phyloP scores from a whole-genome alignment of 2,888 invertebrate genomes.

The Aquatica leii region DNA sequence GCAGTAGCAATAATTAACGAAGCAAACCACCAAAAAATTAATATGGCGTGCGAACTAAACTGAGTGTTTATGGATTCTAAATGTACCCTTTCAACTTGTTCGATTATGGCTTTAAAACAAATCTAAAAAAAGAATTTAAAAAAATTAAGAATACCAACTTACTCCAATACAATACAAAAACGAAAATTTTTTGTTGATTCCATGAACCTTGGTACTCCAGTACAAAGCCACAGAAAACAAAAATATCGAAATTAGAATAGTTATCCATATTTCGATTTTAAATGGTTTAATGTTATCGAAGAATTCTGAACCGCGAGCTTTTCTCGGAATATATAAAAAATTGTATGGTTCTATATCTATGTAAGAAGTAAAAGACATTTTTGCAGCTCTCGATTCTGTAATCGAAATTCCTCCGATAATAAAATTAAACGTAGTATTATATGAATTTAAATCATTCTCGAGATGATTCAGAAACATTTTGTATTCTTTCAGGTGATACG shows the following conservation, averaged over 20 bases:
- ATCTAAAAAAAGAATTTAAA: constrained; percentile 22
- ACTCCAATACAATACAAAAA: background rate
- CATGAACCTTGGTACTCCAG: background rate
- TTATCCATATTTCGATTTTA: constrained; percentile 6
- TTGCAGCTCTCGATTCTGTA: constrained; percentile 24
- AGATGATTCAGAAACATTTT: background rate
- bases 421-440: constrained; percentile 30
- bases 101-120: constrained; percentile 34
- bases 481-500: constrained; percentile 30
- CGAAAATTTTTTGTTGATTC: background rate
- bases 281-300: constrained; percentile 13
- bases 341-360: constrained; percentile 32
- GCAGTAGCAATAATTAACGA: constrained; percentile 41
- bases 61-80: background rate
- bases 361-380: constrained; percentile 31
- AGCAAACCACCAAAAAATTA: constrained; percentile 28
- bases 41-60: constrained; percentile 3
- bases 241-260: background rate
- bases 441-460: background rate
- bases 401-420: constrained; percentile 42
- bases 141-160: background rate
- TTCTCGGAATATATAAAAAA: constrained; percentile 31
- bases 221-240: constrained; percentile 10
- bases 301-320: constrained; percentile 1
- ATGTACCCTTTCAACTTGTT: constrained; percentile 32